A percentile compares a stretch with the other conserved stretches of the same genome.
Evolutionary conservation across 2,888 invertebrate species (phyloP).

Genomic region (Myopa tessellatipennis): DNA sequence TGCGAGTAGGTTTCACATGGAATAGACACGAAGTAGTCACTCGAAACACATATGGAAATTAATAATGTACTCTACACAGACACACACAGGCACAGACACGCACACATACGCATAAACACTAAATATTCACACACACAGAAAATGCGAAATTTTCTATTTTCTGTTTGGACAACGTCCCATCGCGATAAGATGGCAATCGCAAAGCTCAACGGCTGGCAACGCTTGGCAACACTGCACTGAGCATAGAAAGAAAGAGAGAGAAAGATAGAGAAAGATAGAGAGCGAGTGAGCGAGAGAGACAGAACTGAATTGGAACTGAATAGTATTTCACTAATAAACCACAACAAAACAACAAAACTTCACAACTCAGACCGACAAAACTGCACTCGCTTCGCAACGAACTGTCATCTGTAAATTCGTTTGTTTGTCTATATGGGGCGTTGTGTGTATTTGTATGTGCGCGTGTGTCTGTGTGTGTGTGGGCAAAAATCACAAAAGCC

Average conservation of each 20-base stretch:
- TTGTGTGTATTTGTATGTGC: neutral
- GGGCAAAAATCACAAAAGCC: slow-evolving; percentile 9
- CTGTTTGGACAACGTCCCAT: slow-evolving; percentile 65
- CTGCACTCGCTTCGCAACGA: slow-evolving; percentile 1
- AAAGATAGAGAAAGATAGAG: neutral
- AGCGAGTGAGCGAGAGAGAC: too few species aligned
- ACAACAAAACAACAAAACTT: slow-evolving; percentile 14
- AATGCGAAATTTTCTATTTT: slow-evolving; percentile 35
- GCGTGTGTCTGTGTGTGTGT: slow-evolving; percentile 28
- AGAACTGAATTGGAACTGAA: slow-evolving; percentile 30
- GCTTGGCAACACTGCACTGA: slow-evolving; percentile 30
- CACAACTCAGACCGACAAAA: neutral
- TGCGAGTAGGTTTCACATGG: too few species aligned
- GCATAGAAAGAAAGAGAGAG: neutral
- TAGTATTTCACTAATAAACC: slow-evolving; percentile 31
- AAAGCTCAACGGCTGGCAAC: slow-evolving; percentile 38
- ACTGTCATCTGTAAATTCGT: neutral
- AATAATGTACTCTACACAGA: slow-evolving; percentile 40
- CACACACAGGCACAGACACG: slow-evolving; percentile 14
- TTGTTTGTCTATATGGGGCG: neutral
- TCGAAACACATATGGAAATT: slow-evolving; percentile 33
- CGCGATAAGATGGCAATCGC: slow-evolving; percentile 67
- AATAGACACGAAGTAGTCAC: neutral
- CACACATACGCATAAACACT: slow-evolving; percentile 37
- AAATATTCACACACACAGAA: slow-evolving; percentile 33